A percentile compares a stretch with the other conserved stretches of the same genome.
Evolutionary conservation across 2,888 invertebrate genomes (phyloP).

Genomic region (Xanthia icteritia): DNA sequence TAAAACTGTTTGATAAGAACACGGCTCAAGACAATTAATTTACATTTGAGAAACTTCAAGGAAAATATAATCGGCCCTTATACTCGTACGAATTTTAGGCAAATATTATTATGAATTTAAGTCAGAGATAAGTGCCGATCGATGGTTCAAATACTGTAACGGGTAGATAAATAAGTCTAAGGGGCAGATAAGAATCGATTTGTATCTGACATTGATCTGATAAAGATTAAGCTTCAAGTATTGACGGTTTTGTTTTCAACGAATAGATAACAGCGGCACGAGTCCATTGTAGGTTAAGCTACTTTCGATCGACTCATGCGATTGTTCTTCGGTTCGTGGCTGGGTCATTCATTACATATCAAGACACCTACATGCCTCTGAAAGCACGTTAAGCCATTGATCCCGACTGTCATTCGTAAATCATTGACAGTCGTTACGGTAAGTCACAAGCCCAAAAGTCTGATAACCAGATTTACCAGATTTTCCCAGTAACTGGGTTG

Average conservation of each 20-base stretch:
- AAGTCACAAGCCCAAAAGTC: neutral
- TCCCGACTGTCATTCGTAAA: neutral
- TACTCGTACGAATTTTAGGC: neutral
- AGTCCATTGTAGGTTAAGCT: neutral
- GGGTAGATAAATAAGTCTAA: constrained; percentile 22
- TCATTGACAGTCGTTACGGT: neutral
- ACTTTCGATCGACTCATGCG: neutral
- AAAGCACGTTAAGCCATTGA: neutral
- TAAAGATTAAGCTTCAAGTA: constrained; percentile 27
- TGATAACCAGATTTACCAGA: neutral
- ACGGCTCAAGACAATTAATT: neutral
- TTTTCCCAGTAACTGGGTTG: too few species aligned
- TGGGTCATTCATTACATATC: neutral
- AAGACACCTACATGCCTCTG: too few species aligned
- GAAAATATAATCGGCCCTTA: neutral
- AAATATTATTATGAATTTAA: constrained; percentile 5
- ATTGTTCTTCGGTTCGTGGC: neutral
- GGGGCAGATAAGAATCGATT: constrained; percentile 17
- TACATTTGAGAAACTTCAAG: neutral
- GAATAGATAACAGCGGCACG: neutral
- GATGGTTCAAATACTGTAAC: neutral
- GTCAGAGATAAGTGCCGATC: neutral
- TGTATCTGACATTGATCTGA: constrained; percentile 20
- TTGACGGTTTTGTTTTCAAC: neutral
- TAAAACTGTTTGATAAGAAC: neutral